Conservation (phyloP, 2,797 vertebrate species). For the Microcaecilia unicolor region DNA sequence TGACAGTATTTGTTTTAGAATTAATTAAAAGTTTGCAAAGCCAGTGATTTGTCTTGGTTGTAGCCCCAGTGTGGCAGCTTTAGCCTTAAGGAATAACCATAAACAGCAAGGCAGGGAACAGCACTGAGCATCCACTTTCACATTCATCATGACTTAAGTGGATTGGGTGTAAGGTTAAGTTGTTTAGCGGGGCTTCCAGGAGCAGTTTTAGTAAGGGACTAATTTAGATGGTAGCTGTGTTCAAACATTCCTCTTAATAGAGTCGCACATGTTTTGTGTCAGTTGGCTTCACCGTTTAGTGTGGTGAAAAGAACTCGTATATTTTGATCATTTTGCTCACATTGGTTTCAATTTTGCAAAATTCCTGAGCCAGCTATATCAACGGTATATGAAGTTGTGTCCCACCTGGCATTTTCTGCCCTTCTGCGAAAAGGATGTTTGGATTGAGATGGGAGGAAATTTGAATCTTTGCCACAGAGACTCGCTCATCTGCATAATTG, state of each 20-base stretch:
- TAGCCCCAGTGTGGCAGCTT: not conserved
- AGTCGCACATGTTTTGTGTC: not conserved
- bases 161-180: not conserved
- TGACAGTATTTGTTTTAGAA: conserved; percentile 3
- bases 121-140: conserved; percentile 2
- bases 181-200: conserved; percentile 3
- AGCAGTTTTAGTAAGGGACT: not conserved
- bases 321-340: too few species aligned
- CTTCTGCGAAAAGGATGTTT: too few species aligned
- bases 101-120: conserved; percentile 1
- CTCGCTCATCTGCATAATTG: too few species aligned
- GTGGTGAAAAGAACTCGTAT: too few species aligned
- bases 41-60: not conserved
- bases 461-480: too few species aligned
- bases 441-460: too few species aligned
- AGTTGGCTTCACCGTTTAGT: too few species aligned
- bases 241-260: not conserved
- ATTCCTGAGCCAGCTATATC: too few species aligned
- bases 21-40: conserved; percentile 13
- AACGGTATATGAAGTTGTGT: too few species aligned
- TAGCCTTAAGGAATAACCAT: conserved; percentile 9
- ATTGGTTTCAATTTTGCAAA: too few species aligned
- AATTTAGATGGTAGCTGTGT: not conserved
- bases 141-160: not conserved
- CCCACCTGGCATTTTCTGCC: too few species aligned